phyloP scores from a whole-genome alignment of 2,797 vertebrate species.

The Coregonus suidteri region DNA sequence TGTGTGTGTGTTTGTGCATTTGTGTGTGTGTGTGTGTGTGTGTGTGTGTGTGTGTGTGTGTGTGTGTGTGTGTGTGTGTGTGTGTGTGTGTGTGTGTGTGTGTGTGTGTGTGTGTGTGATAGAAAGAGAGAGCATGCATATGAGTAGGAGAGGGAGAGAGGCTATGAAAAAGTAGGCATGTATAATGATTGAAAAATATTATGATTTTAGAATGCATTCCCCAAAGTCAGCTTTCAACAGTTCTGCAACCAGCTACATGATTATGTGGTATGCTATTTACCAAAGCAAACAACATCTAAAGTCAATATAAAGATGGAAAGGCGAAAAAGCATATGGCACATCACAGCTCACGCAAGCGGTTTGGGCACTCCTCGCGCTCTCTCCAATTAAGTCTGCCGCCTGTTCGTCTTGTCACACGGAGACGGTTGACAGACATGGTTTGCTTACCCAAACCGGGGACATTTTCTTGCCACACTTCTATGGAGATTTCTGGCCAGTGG shows the following conservation, averaged over 20 bases:
- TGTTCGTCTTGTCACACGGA: conserved; percentile 23
- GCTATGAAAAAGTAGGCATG: no score
- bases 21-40: no score
- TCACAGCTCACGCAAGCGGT: conserved; percentile 9
- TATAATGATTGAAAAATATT: not conserved
- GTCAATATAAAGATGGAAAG: conserved; percentile 3
- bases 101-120: not conserved
- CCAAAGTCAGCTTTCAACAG: not conserved
- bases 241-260: not conserved
- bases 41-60: no score
- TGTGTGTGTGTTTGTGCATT: no score
- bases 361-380: conserved; percentile 23
- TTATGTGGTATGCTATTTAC: conserved; percentile 2
- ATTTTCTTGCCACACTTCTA: conserved; percentile 26
- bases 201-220: not conserved
- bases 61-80: no score
- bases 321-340: conserved; percentile 30
- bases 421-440: conserved; percentile 11
- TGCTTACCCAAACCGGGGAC: conserved; percentile 21
- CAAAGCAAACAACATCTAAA: conserved; percentile 5
- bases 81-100: no score
- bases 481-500: conserved; percentile 44
- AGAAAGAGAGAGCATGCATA: not conserved
- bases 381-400: conserved; percentile 38
- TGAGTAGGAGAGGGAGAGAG: not conserved